A percentile compares a stretch with the other conserved stretches of the same genome.
Evolutionary conservation across 30 jellyfish, hydroid and myxozoan species (phyloP).

Genomic region (Chrysaora quinquecirrha): DNA sequence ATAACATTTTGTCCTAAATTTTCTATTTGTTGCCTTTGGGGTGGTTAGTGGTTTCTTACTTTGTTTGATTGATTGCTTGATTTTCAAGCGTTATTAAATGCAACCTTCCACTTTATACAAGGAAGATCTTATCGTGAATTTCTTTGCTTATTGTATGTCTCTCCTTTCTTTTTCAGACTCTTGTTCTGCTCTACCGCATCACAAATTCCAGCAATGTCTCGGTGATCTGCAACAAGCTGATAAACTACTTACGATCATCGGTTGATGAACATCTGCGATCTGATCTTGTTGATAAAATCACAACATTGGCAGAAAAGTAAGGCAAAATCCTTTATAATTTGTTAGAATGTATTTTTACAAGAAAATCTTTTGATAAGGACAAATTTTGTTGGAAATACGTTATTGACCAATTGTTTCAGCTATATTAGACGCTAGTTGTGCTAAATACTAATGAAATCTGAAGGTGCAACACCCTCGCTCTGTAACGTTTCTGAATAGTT

Average conservation of each 20-base stretch:
- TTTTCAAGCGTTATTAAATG: no score
- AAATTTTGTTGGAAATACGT: no score
- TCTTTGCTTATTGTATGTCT: no score
- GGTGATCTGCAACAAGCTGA: constrained; percentile 80
- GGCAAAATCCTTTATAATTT: constrained; percentile 1
- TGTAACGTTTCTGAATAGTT: no score
- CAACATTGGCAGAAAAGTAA: constrained; percentile 91
- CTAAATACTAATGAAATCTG: no score
- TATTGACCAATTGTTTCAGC: no score
- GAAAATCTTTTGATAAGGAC: no score
- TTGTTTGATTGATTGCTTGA: background rate
- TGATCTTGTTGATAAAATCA: constrained; percentile 77
- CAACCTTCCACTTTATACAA: no score
- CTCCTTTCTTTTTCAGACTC: constrained; percentile 78
- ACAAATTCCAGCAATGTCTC: constrained; percentile 82
- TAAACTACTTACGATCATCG: constrained; percentile 71
- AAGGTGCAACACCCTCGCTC: no score
- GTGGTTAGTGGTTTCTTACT: background rate
- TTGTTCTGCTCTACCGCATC: constrained; percentile 81
- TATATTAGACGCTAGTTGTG: no score
- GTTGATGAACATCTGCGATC: constrained; percentile 76
- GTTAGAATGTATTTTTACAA: no score
- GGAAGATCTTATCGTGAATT: no score
- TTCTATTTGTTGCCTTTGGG: background rate
- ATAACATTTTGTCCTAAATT: background rate